Conservation (phyloP, 2,888 invertebrate species). For the Bruchidius siliquastri region DNA sequence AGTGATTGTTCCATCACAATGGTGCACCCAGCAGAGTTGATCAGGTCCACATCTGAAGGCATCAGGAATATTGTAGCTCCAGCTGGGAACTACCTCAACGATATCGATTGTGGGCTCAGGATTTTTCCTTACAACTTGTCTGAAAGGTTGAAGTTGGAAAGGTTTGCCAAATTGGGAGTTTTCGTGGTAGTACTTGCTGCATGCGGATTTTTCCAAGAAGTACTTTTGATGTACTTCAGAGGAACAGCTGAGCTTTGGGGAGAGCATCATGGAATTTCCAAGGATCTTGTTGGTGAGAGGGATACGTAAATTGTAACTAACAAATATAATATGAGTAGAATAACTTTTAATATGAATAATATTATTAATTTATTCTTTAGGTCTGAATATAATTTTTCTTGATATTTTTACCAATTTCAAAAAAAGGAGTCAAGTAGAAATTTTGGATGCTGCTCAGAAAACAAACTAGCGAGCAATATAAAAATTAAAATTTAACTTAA, state of each 20-base stretch:
- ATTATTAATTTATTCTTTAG: too few relatives aligned
- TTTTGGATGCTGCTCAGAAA: too few relatives aligned
- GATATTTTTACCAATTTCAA: too few relatives aligned
- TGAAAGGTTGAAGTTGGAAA: conserved; percentile 35
- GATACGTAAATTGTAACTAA: too few relatives aligned
- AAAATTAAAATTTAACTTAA: too few relatives aligned
- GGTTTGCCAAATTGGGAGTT: conserved; percentile 48
- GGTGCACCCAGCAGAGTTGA: conserved; percentile 39
- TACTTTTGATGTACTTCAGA: conserved; percentile 49
- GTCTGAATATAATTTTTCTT: too few relatives aligned
- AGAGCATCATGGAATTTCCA: conserved; percentile 46
- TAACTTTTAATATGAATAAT: too few relatives aligned
- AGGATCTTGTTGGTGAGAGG: conserved; percentile 46
- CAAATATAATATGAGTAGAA: too few relatives aligned
- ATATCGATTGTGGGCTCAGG: conserved; percentile 51
- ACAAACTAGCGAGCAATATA: too few relatives aligned
- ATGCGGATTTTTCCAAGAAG: conserved; percentile 47
- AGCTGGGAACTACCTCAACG: conserved; percentile 27
- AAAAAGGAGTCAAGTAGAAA: too few relatives aligned
- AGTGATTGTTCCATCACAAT: conserved; percentile 17
- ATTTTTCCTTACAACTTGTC: conserved; percentile 34
- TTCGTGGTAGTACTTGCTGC: conserved; percentile 47
- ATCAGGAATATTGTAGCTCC: conserved; percentile 35
- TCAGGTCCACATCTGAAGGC: conserved; percentile 36
- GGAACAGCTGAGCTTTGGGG: conserved; percentile 51